Conservation (phyloP, 2,113 vertebrate genomes). For the Coracopsis vasa region DNA sequence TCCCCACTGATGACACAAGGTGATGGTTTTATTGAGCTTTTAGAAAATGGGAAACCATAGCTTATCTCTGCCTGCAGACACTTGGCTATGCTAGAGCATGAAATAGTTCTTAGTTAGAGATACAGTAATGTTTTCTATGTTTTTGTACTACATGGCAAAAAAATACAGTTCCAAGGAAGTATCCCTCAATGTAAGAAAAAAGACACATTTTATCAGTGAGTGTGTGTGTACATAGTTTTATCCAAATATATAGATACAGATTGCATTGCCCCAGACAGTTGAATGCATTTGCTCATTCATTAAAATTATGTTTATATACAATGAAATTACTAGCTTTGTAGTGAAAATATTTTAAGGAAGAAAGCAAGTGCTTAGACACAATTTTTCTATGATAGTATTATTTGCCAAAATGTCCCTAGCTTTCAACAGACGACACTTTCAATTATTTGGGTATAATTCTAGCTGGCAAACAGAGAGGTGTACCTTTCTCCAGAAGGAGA, state of each 20-base stretch:
- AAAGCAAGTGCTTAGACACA: not conserved
- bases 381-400: not conserved
- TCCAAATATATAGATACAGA: not conserved
- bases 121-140: conserved; percentile 50
- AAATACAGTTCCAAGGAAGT: not conserved
- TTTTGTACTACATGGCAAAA: conserved; percentile 19
- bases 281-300: conserved; percentile 19
- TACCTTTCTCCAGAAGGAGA: not conserved
- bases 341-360: not conserved
- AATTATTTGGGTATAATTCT: not conserved
- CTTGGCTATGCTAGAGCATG: conserved; percentile 54
- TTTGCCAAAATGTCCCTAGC: not conserved
- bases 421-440: not conserved
- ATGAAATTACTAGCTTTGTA: not conserved
- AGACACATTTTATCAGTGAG: conserved; percentile 19
- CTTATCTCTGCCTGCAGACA: conserved; percentile 77
- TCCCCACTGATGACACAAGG: conserved; percentile 13
- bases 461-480: not conserved
- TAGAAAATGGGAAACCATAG: conserved; percentile 65
- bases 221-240: not conserved
- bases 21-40: conserved; percentile 66
- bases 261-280: not conserved
- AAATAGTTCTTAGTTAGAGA: conserved; percentile 66
- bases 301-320: conserved; percentile 13
- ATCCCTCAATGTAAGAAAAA: not conserved